phyloP scores from a whole-genome alignment of 2,888 invertebrate genomes.

The Agrotis puta region DNA sequence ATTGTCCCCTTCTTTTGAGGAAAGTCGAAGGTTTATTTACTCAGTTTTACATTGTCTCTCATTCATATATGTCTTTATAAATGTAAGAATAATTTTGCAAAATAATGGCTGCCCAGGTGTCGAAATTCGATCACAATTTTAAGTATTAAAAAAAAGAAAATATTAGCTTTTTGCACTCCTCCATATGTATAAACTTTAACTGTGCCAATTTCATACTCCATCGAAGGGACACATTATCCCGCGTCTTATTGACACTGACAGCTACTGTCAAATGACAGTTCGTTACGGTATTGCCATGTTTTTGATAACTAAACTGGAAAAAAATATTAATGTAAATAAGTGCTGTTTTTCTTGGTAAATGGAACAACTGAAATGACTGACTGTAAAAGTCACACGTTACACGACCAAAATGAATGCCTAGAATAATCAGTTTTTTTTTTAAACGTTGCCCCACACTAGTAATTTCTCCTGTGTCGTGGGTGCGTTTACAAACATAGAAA shows the following conservation, averaged over 20 bases:
- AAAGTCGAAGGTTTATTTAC: conserved; percentile 54
- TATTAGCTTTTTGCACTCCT: no score
- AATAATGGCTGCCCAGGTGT: no score
- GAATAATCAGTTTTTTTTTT: no score
- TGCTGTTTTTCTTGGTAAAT: neutral
- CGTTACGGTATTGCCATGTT: conserved; percentile 4
- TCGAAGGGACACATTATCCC: neutral
- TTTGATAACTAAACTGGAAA: neutral
- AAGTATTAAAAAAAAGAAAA: no score
- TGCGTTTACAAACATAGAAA: no score
- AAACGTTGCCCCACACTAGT: no score
- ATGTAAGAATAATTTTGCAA: conserved; percentile 8
- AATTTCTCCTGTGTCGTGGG: no score
- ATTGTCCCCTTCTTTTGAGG: conserved; percentile 41
- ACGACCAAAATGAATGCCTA: neutral
- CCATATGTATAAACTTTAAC: no score
- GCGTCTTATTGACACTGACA: conserved; percentile 22
- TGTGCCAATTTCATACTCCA: no score
- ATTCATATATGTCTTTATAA: conserved; percentile 40
- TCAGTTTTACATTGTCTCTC: conserved; percentile 15
- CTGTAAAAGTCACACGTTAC: neutral
- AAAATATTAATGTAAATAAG: neutral
- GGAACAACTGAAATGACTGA: neutral
- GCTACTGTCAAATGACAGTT: conserved; percentile 1
- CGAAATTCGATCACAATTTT: no score